These are phyloP conservation scores for Syngnathus acus DNA, from an alignment of 2,797 vertebrate genomes.

Conservation along the genomic window DNA sequence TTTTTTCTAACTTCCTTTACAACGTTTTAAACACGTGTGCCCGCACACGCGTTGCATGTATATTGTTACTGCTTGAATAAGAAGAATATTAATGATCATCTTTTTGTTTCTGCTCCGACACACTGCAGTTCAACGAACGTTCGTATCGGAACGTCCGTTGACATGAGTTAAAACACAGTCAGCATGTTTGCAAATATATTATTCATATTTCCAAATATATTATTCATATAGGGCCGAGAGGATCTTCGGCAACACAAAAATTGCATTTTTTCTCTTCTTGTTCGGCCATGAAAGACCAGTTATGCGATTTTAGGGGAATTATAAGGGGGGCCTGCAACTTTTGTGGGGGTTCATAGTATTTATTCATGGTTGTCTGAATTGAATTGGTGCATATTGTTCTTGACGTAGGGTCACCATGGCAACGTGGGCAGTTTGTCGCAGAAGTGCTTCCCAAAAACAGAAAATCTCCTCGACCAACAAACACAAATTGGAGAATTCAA, in stretches of 20 bases:
- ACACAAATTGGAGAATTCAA: neutral
- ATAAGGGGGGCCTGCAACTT: too few species aligned
- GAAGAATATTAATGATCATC: neutral
- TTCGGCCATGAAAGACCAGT: neutral
- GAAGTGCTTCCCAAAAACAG: neutral
- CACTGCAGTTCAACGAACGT: neutral
- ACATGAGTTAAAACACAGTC: neutral
- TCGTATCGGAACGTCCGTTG: neutral
- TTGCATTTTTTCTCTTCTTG: neutral
- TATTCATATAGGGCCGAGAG: neutral
- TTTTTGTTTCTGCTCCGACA: neutral
- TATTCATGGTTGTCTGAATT: too few species aligned
- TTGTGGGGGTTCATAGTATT: too few species aligned
- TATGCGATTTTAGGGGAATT: too few species aligned
- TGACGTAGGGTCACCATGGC: neutral
- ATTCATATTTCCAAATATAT: neutral
- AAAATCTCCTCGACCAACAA: neutral
- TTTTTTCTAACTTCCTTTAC: neutral
- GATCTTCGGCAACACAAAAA: neutral
- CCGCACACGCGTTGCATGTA: neutral
- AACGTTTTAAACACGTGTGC: neutral
- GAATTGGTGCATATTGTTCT: too few species aligned
- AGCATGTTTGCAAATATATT: neutral
- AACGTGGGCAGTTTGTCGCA: neutral
- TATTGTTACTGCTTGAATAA: neutral